These are phyloP conservation scores for Zaprionus capensis DNA, from an alignment of 1,140 invertebrate species.

Conservation along the genomic window DNA sequence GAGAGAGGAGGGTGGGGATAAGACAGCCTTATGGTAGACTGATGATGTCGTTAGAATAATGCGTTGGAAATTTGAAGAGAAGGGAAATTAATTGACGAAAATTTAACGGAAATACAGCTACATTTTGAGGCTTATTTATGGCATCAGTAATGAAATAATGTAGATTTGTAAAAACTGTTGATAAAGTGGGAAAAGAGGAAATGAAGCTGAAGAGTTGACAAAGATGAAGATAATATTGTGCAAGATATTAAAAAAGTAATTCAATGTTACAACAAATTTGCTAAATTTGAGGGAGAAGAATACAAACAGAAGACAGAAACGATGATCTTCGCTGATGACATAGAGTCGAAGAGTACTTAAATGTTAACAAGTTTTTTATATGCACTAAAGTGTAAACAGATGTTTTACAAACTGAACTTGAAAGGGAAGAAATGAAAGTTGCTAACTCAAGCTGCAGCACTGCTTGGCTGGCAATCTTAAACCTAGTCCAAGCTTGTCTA, in stretches of 20 bases:
- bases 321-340: too few relatives aligned
- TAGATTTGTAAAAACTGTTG: neutral
- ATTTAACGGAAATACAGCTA: neutral
- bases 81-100: neutral
- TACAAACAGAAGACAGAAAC: too few relatives aligned
- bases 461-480: neutral
- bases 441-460: neutral
- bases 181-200: neutral
- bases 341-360: too few relatives aligned
- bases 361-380: too few relatives aligned
- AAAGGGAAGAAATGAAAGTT: neutral
- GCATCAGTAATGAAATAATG: neutral
- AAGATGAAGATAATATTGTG: too few relatives aligned
- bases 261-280: too few relatives aligned
- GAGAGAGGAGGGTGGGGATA: neutral
- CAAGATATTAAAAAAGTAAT: too few relatives aligned
- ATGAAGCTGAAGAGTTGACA: neutral
- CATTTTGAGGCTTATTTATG: neutral
- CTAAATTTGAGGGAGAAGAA: too few relatives aligned
- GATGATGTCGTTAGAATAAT: constrained; percentile 2
- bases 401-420: neutral
- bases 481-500: neutral
- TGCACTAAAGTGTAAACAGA: too few relatives aligned
- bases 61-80: constrained; percentile 1
- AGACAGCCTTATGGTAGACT: neutral